A percentile compares a stretch with the other conserved stretches of the same genome.
These are phyloP conservation scores for Hypsopygia costalis DNA, from an alignment of 2,888 invertebrate species.

Conservation along the genomic window DNA sequence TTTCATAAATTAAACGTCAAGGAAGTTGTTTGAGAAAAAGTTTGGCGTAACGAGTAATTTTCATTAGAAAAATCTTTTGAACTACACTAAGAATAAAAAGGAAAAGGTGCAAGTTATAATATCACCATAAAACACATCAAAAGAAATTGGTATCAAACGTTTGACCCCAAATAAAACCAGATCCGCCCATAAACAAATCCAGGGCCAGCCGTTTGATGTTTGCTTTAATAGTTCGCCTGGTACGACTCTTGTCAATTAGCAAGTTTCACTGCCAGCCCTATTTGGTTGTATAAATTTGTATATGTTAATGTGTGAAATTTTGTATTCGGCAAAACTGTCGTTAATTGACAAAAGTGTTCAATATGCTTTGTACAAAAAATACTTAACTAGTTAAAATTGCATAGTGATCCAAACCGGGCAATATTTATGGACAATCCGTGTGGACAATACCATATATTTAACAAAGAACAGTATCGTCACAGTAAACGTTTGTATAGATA, in stretches of 20 bases:
- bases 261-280: conserved; percentile 36
- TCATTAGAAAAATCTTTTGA: conserved; percentile 1
- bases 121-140: conserved; percentile 60
- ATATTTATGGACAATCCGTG: background rate
- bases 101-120: conserved; percentile 28
- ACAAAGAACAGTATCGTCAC: background rate
- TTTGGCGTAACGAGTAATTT: conserved; percentile 9
- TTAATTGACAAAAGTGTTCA: background rate
- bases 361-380: background rate
- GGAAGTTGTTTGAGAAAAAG: conserved; percentile 1
- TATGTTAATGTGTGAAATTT: conserved; percentile 9
- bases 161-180: conserved; percentile 64
- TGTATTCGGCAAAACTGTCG: background rate
- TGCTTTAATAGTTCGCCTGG: conserved; percentile 41
- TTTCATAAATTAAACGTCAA: conserved; percentile 1
- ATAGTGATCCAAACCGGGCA: too few relatives aligned
- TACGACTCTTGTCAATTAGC: conserved; percentile 43
- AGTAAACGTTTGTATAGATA: conserved; percentile 2
- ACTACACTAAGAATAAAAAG: conserved; percentile 15
- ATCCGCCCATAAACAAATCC: conserved; percentile 46
- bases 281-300: conserved; percentile 21
- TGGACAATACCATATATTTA: background rate
- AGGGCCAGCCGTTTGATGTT: conserved; percentile 51
- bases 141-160: conserved; percentile 55
- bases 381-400: too few relatives aligned